These are phyloP conservation scores for Thera obeliscata DNA, from an alignment of 2,888 invertebrate species.

Conservation along the genomic window DNA sequence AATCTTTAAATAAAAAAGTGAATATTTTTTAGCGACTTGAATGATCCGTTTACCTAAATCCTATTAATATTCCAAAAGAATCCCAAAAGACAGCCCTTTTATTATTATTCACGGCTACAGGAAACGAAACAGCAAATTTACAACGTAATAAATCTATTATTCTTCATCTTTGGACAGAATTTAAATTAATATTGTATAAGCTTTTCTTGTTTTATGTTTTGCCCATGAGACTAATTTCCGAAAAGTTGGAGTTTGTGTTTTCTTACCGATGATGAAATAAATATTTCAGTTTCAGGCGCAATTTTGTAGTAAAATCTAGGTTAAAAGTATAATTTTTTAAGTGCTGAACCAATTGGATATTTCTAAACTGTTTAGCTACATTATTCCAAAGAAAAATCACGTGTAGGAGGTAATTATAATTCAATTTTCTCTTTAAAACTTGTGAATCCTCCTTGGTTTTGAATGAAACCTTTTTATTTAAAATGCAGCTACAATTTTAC, in stretches of 20 bases:
- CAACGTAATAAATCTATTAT: constrained; percentile 53
- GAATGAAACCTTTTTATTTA: background rate
- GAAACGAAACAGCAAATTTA: constrained; percentile 55
- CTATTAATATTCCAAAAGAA: constrained; percentile 37
- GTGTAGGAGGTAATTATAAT: background rate
- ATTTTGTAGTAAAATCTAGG: no score
- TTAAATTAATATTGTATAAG: constrained; percentile 47
- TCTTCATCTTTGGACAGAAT: constrained; percentile 39
- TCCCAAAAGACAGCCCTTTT: constrained; percentile 34
- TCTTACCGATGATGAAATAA: background rate
- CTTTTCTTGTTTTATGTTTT: constrained; percentile 32
- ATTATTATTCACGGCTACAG: constrained; percentile 37
- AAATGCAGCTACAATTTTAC: background rate
- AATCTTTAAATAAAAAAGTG: background rate
- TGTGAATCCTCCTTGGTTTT: background rate
- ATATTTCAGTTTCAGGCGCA: background rate
- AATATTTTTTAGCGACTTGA: background rate
- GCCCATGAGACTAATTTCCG: constrained; percentile 4
- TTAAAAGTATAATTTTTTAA: no score
- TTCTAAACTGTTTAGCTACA: no score
- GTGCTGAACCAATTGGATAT: no score
- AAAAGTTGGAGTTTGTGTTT: background rate
- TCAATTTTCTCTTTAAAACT: background rate
- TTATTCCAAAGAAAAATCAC: no score
- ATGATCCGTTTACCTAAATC: background rate